Evolutionary conservation across 2,797 vertebrate genomes (phyloP).

Genomic region (Anolis apletophallus): DNA sequence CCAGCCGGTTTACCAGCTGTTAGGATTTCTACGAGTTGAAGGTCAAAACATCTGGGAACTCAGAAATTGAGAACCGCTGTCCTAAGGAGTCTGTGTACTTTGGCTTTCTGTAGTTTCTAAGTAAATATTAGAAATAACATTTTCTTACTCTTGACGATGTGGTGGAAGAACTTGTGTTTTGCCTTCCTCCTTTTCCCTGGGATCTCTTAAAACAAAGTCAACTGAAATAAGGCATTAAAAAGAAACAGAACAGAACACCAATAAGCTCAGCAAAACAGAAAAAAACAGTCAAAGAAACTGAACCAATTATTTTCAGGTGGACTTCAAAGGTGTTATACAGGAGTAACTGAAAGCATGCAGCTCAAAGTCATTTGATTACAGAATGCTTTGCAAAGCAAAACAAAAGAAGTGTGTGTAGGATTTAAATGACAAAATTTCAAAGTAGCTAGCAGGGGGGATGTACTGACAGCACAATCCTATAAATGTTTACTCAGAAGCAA

Average conservation of each 20-base stretch:
- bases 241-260: constrained; percentile 27
- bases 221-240: constrained; percentile 77
- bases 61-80: too few species aligned
- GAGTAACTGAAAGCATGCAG: background rate
- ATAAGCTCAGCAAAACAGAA: constrained; percentile 4
- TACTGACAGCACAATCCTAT: background rate
- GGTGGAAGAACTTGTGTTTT: constrained; percentile 70
- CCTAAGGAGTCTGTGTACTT: constrained; percentile 1
- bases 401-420: background rate
- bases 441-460: background rate
- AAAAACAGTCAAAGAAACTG: background rate
- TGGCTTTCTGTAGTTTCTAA: background rate
- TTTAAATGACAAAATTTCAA: background rate
- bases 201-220: constrained; percentile 84
- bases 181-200: constrained; percentile 75
- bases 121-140: constrained; percentile 37
- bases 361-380: constrained; percentile 19
- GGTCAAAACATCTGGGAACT: too few species aligned
- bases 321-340: constrained; percentile 10
- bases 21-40: too few species aligned
- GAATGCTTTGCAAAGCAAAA: constrained; percentile 5
- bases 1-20: too few species aligned
- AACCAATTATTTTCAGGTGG: constrained; percentile 16
- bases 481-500: background rate
- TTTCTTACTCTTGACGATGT: constrained; percentile 88